Evolutionary conservation across 1,140 invertebrate species (phyloP), one percentile per base, ranked within the genome.

Genomic region (Brachystomella parvula): DNA sequence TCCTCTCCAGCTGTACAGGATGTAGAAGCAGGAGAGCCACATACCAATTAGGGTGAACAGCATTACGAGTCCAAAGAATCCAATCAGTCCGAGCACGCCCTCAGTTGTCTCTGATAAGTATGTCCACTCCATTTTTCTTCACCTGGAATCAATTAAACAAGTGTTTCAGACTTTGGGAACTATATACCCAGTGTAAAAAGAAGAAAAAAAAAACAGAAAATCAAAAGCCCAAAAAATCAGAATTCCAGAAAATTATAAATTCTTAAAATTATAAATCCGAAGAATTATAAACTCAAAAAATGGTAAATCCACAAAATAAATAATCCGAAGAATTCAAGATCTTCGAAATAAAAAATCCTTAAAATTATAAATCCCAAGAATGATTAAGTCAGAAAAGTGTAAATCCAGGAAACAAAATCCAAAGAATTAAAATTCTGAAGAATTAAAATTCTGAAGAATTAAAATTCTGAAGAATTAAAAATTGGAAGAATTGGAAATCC

Each of bases 21-120:
- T 62, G 60, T 44, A 62, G 33, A 62, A 62, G 28, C 60, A 62
- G 3, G 60, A 62, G 9, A 62, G 60, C 60, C 60, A 62, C 60
- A 62, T 62, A 21, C 35, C 24, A 35, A 32, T 44, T 12, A 62
- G 60, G 60, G 60, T 62, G 33, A 62, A 47, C 3, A 3, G 3
- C 21, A 62, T 39, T 2, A 62, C 2, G n/a, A 62, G 2, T 17
- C 60, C 60, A 39, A 62, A 19, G 33, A 62, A 31, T 3, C 60
- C 60, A 26, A 62, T 62, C 3, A 35, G 12, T 19, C 39, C 33
- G 3, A 47, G 3, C 15, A 62, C n/a, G 30, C 32, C 60, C 6
- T 62, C 26, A 24, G 60, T 44, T 29, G 60, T 26, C n/a, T 47
- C 60, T 15, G 12, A 53, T 6, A 53, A 53, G 21, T 53, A 19